Evolutionary conservation across 2,113 vertebrate species (phyloP), one percentile per base, ranked within the genome.

Genomic region (Emberiza fucata): DNA sequence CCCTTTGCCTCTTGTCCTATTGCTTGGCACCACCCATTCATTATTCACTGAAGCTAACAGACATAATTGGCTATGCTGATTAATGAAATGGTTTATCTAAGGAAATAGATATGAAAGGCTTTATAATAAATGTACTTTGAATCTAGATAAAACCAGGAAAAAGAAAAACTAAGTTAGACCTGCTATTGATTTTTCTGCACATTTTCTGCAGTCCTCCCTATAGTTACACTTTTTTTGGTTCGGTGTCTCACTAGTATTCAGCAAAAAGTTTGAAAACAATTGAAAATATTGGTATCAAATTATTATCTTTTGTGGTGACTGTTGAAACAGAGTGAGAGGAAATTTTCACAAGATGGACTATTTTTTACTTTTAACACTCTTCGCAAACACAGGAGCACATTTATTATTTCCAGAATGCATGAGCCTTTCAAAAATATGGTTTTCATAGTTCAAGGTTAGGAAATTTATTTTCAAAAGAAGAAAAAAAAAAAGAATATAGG

Each of bases 41-140:
- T 78, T 90, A 85, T 76, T 91, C 56, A 59, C 48, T 48, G 51
- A 83, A 75, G n/a, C 12, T 72, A 45, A 75, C 56, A 79, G 33
- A 63, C 14, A 24, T 60, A 81, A 80, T 68, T 66, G 25, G 39
- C 51, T 72, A 37, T 29, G 15, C 45, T 91, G 88, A 66, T 92
- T 83, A 93, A 86, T 90, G 42, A 88, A 91, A 92, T 53, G 44
- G 15, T 76, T 93, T 86, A 84, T 89, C 61, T 84, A 69, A 85
- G 25, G 75, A 91, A 96, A 96, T 68, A 90, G 42, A 60, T 77
- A 85, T n/a, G 14, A 70, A 48, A 87, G 6, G 8, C 19, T 93
- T 90, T 75, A 61, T 80, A 86, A 68, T 47, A 21, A 53, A 37
- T 69, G 8, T 37, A 37, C 16, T 85, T 77, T 59, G 37, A 75